phyloP scores from a whole-genome alignment of 2,797 vertebrate genomes.

The Macropus fuliginosus region DNA sequence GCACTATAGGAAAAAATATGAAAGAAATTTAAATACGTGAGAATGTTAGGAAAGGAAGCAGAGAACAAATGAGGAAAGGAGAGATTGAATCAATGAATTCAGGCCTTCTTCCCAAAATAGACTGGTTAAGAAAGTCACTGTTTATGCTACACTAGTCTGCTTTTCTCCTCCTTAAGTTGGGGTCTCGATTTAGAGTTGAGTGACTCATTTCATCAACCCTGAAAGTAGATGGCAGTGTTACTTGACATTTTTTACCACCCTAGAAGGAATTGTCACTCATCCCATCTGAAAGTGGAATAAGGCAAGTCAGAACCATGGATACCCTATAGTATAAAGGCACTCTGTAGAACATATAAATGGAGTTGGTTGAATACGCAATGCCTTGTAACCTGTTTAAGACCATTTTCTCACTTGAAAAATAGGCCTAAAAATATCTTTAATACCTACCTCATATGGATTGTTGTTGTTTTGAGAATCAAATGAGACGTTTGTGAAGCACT shows the following conservation, averaged over 20 bases:
- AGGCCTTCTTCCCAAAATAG: background rate
- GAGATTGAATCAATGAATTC: background rate
- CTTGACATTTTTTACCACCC: background rate
- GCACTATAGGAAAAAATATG: background rate
- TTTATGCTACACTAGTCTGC: background rate
- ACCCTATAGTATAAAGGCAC: background rate
- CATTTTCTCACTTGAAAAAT: background rate
- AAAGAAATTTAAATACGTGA: too few species aligned
- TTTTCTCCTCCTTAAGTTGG: background rate
- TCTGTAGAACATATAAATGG: background rate
- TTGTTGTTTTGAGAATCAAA: background rate
- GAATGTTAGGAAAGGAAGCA: background rate
- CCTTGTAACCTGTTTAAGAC: background rate
- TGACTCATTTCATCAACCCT: background rate
- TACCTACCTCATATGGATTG: background rate
- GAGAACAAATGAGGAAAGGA: background rate
- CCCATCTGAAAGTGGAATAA: background rate
- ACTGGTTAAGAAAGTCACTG: background rate
- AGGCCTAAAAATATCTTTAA: background rate
- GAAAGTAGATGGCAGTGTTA: background rate
- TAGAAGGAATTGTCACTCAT: background rate
- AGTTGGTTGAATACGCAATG: background rate
- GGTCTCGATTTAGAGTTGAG: background rate
- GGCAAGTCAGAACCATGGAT: background rate
- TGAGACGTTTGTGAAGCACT: background rate